Conservation (phyloP, 2,113 vertebrate species). For the Boulengeromyrus knoepffleri region DNA sequence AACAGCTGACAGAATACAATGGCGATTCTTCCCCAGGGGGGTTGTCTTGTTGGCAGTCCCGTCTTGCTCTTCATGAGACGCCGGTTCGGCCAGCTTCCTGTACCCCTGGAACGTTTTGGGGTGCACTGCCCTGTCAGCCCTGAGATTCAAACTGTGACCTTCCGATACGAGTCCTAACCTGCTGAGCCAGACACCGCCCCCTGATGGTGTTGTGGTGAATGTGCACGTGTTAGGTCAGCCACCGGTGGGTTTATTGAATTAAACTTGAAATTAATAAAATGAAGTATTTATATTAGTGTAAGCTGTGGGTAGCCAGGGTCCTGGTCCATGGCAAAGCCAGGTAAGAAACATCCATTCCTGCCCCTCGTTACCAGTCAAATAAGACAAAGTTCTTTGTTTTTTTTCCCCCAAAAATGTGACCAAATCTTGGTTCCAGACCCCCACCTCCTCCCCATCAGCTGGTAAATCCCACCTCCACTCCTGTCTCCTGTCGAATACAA, state of each 20-base stretch:
- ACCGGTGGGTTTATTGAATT: not conserved
- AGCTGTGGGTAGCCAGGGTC: not conserved
- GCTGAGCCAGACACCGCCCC: not conserved
- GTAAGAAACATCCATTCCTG: not conserved
- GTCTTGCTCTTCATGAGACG: not conserved
- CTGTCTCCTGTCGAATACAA: not conserved
- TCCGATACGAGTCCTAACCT: not conserved
- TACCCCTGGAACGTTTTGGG: not conserved
- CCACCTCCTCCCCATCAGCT: not conserved
- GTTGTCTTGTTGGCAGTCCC: not conserved
- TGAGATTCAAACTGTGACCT: not conserved
- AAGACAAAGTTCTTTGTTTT: not conserved
- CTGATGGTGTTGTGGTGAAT: not conserved
- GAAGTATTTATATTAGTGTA: not conserved
- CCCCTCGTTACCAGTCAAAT: not conserved
- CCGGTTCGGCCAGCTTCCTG: not conserved
- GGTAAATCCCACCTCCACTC: not conserved
- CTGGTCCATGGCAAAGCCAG: not conserved
- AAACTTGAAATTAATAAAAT: not conserved
- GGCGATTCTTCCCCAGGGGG: not conserved
- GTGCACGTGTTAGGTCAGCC: not conserved
- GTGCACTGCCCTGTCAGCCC: not conserved
- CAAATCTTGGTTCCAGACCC: not conserved
- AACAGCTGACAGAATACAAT: not conserved
- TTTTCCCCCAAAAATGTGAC: not conserved